Evolutionary conservation across 2,797 vertebrate species (phyloP).

Genomic region (Mastacembelus armatus): DNA sequence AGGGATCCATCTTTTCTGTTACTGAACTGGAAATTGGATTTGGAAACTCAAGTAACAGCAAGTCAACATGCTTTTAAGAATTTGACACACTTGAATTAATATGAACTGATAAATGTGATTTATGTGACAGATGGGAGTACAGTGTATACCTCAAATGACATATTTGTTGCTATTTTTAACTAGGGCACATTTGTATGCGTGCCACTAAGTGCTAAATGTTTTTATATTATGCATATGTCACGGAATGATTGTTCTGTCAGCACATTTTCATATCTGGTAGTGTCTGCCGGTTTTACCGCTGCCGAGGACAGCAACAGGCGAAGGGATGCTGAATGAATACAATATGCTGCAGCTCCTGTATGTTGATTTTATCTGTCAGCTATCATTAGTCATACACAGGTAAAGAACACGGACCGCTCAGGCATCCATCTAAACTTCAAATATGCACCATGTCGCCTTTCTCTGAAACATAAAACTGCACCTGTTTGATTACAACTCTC

Average conservation of each 20-base stretch:
- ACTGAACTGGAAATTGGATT: not conserved
- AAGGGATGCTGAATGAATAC: slow-evolving; percentile 30
- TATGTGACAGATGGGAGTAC: slow-evolving; percentile 11
- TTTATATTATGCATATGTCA: slow-evolving; percentile 34
- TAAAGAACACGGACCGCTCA: slow-evolving; percentile 21
- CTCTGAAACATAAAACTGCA: not conserved
- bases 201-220: slow-evolving; percentile 11
- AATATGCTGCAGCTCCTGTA: slow-evolving; percentile 35
- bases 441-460: not conserved
- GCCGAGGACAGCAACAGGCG: slow-evolving; percentile 32
- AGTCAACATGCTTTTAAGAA: not conserved
- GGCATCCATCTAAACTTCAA: slow-evolving; percentile 7
- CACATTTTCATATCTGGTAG: slow-evolving; percentile 34
- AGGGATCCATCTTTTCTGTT: not conserved
- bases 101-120: not conserved
- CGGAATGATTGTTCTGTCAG: slow-evolving; percentile 15
- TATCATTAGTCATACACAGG: slow-evolving; percentile 36
- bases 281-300: slow-evolving; percentile 26
- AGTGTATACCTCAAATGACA: not conserved
- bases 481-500: slow-evolving; percentile 16
- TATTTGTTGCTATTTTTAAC: not conserved
- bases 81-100: not conserved
- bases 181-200: slow-evolving; percentile 24
- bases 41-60: not conserved
- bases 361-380: slow-evolving; percentile 56